Base-by-base conservation (phyloP, 2,797 vertebrate genomes). In the Acanthurus leucopareius region DNA sequence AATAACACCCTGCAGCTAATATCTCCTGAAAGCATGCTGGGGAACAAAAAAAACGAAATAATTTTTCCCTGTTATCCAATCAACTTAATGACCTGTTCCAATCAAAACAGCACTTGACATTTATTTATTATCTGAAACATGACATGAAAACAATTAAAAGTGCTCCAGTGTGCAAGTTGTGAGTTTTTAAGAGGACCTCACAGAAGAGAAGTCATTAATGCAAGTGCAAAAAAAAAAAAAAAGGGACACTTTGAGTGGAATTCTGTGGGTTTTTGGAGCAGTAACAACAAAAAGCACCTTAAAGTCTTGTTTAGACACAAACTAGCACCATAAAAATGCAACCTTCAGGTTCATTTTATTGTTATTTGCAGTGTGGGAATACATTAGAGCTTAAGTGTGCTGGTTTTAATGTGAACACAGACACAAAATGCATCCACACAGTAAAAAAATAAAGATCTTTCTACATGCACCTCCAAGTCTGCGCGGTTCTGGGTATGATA, bases 371-470 rank as follows among this genome's bases (percentile, higher is more conserved):
- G 19, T 16, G 6, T 16, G 52, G 25, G 13, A 53, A 42, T 19
- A 16, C 28, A 28, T 76, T 53, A 17, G 22, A 19, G 10, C 47
- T 48, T 6, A 17, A 44, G 19, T n/a, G 32, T 14, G 17, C 32
- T 20, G 45, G 25, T 7, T 70, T 42, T 49, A 32, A 44, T 53
- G 25, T 58, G 49, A 61, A 45, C 49, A 58, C 10, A 53, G 51
- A 69, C 63, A 65, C 47, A 72, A 71, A 74, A 66, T 54, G 25
- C 32, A 70, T 47, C 64, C 32, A 60, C 19, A 28, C 4, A 48
- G 58, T 32, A 63, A 35, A 44, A 71, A 52, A 40, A 5, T n/a
- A 10, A 56, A 28, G 7, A 45, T 15, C 48, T 72, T 59, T 38
- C 13, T 49, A 48, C 32, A 35, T 17, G 40, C 11, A n/a, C 35